These are phyloP conservation scores for Mastacembelus armatus DNA, from an alignment of 2,797 vertebrate species.

Conservation along the genomic window DNA sequence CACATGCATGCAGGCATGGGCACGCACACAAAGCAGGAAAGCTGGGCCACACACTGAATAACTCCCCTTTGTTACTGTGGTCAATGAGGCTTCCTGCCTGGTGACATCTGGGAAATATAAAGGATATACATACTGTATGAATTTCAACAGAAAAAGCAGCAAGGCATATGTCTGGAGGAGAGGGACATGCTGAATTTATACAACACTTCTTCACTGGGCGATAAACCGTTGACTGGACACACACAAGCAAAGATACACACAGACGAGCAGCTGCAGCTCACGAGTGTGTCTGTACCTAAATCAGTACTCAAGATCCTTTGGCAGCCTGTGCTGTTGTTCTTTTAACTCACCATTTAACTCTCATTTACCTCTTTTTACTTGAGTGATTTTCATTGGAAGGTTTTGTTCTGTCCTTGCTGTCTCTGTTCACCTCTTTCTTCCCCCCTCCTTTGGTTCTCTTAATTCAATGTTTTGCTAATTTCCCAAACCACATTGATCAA, in stretches of 20 bases:
- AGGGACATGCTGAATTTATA: background rate
- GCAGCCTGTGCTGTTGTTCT: background rate
- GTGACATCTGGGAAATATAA: no score
- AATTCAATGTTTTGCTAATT: background rate
- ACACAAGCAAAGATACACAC: background rate
- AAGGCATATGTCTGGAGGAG: background rate
- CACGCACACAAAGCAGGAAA: background rate
- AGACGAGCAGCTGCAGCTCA: background rate
- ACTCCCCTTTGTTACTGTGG: no score
- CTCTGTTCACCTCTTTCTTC: background rate
- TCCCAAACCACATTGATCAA: background rate
- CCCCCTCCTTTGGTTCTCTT: background rate
- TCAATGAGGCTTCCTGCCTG: background rate
- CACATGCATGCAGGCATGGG: background rate
- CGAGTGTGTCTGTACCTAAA: background rate
- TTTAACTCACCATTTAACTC: background rate
- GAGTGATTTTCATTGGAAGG: background rate
- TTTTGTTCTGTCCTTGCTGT: background rate
- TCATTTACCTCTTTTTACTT: background rate
- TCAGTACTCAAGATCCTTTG: background rate
- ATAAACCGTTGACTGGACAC: conserved; percentile 6
- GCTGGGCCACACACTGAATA: background rate
- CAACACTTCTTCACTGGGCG: background rate
- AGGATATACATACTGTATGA: no score
- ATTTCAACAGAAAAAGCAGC: background rate